phyloP scores from a whole-genome alignment of 2,888 invertebrate genomes.

The Catonia carolina region DNA sequence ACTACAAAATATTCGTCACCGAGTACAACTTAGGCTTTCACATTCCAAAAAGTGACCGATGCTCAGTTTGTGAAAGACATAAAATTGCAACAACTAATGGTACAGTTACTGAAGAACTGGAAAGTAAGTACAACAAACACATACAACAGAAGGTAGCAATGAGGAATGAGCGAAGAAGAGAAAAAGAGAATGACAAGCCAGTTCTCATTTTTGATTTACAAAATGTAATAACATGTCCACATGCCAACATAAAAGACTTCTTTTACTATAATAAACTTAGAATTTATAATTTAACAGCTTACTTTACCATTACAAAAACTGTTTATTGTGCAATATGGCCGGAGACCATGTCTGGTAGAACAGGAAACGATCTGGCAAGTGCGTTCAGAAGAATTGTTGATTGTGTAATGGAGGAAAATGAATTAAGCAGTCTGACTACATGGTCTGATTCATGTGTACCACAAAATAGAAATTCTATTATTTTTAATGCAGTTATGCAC shows the following conservation, averaged over 20 bases:
- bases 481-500: neutral
- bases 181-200: neutral
- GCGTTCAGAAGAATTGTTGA: neutral
- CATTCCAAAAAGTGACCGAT: neutral
- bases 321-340: neutral
- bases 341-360: neutral
- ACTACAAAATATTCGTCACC: neutral
- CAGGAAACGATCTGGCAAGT: constrained; percentile 14
- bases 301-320: constrained; percentile 16
- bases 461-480: neutral
- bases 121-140: neutral
- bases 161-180: neutral
- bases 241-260: neutral
- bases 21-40: neutral
- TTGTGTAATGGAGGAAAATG: neutral
- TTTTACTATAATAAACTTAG: neutral
- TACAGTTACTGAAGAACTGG: neutral
- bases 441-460: neutral
- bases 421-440: neutral
- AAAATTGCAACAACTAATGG: neutral
- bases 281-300: neutral
- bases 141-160: neutral
- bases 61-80: neutral
- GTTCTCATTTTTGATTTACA: constrained; percentile 3
- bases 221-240: neutral